phyloP scores from a whole-genome alignment of 2,888 invertebrate genomes.

The Drosophila helvetica region DNA sequence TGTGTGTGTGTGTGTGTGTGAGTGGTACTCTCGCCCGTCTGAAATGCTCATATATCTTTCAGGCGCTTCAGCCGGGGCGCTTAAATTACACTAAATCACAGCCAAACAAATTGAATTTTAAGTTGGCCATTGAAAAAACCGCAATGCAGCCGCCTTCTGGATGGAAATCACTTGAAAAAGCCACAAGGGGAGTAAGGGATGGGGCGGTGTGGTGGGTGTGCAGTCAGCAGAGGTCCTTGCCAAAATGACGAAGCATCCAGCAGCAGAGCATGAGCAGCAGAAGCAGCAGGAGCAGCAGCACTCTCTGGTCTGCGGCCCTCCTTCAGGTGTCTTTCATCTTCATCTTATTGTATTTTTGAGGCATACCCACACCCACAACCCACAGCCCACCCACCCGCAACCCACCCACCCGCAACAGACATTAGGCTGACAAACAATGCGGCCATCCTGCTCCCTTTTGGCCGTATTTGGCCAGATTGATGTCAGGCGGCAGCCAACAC shows the following conservation, averaged over 20 bases:
- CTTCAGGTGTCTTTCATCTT: constrained; percentile 67
- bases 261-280: not conserved
- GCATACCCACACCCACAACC: constrained; percentile 12
- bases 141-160: constrained; percentile 67
- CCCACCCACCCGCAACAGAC: constrained; percentile 60
- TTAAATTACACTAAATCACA: constrained; percentile 78
- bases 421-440: constrained; percentile 77
- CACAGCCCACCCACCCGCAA: constrained; percentile 1
- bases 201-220: constrained; percentile 2
- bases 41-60: constrained; percentile 70
- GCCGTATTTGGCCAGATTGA: constrained; percentile 64
- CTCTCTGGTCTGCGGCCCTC: constrained; percentile 14
- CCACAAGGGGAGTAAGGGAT: constrained; percentile 18
- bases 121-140: constrained; percentile 63
- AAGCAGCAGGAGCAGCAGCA: not conserved
- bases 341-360: constrained; percentile 72
- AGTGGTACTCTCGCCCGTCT: constrained; percentile 25
- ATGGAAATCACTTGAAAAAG: constrained; percentile 66
- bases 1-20: not conserved
- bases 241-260: constrained; percentile 66
- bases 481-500: constrained; percentile 63
- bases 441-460: constrained; percentile 30
- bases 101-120: constrained; percentile 78
- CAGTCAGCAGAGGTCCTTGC: constrained; percentile 50
- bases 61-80: constrained; percentile 43